Conservation (phyloP, 1,140 invertebrate species). For the Tetramorium simillimum region DNA sequence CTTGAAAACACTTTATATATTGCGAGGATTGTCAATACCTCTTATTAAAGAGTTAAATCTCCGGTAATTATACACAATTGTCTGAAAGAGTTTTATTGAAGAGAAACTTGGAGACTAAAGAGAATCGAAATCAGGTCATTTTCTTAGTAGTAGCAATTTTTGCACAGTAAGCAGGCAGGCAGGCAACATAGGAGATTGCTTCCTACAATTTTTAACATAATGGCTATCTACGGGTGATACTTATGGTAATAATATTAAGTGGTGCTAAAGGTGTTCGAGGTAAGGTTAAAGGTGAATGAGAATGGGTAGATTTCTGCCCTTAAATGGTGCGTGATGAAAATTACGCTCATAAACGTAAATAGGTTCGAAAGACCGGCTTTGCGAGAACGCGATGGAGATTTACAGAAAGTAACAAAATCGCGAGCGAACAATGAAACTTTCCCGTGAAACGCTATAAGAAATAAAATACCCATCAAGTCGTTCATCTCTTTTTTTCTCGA, state of each 20-base stretch:
- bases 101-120: not conserved
- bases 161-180: not conserved
- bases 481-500: not conserved
- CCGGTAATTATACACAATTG: not conserved
- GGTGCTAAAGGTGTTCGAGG: not conserved
- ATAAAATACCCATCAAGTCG: conserved; percentile 18
- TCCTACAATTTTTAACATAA: not conserved
- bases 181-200: conserved; percentile 16
- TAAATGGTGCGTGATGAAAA: conserved; percentile 7
- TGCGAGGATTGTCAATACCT: not conserved
- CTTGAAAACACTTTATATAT: not conserved
- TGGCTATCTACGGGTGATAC: not conserved
- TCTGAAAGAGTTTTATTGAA: not conserved
- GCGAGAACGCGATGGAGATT: conserved; percentile 20
- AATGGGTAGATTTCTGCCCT: not conserved
- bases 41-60: not conserved
- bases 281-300: not conserved
- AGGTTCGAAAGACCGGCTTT: conserved; percentile 4
- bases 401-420: conserved; percentile 20
- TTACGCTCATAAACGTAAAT: conserved; percentile 48
- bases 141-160: not conserved
- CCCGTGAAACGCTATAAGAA: not conserved
- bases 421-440: not conserved
- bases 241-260: conserved; percentile 36
- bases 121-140: not conserved